Evolutionary conservation across 1,140 invertebrate genomes (phyloP).

Genomic region (Sitophilus oryzae): DNA sequence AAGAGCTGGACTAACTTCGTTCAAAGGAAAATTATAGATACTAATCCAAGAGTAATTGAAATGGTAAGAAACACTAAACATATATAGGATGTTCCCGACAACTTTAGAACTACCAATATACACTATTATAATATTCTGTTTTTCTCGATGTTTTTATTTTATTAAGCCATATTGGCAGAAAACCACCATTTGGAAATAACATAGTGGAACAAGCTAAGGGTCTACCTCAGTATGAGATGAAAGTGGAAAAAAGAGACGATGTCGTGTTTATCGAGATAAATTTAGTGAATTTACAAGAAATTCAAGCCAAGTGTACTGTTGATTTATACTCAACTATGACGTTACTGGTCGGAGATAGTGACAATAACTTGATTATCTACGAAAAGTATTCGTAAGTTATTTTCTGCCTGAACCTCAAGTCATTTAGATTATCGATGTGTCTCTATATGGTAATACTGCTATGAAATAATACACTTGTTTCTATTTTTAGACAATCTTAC

Average conservation of each 20-base stretch:
- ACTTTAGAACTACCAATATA: too few species aligned
- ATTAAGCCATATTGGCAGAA: constrained; percentile 36
- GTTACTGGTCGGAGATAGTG: constrained; percentile 34
- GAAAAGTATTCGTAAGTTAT: constrained; percentile 35
- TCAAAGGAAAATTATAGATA: constrained; percentile 57
- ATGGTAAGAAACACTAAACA: constrained; percentile 47
- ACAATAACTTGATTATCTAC: constrained; percentile 34
- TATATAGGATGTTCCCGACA: too few species aligned
- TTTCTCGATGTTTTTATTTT: constrained; percentile 8
- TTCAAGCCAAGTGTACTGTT: constrained; percentile 27
- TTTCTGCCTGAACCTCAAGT: constrained; percentile 20
- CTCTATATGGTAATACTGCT: neutral
- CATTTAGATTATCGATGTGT: neutral
- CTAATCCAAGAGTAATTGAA: constrained; percentile 69
- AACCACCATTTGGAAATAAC: constrained; percentile 34
- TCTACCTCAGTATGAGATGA: constrained; percentile 33
- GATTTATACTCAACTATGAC: constrained; percentile 31
- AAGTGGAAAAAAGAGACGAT: constrained; percentile 11
- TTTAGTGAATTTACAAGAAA: constrained; percentile 24
- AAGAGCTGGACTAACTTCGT: constrained; percentile 59
- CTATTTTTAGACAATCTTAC: constrained; percentile 31
- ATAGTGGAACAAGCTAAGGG: constrained; percentile 32
- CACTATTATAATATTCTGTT: neutral
- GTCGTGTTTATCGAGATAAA: constrained; percentile 22
- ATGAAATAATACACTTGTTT: neutral